Base-by-base conservation (phyloP, 1,140 invertebrate species). In the Sitobion miscanthi region DNA sequence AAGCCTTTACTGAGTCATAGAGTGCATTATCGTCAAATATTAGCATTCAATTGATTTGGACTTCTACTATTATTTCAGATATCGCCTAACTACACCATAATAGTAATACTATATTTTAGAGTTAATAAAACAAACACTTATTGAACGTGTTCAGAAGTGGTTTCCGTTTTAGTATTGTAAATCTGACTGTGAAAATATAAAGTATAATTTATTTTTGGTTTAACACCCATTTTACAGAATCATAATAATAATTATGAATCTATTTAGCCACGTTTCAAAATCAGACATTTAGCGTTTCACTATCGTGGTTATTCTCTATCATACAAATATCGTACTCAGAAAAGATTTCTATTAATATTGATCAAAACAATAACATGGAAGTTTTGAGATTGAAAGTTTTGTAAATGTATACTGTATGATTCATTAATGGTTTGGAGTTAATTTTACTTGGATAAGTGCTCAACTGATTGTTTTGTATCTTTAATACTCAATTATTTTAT, bases 401-500 rank as follows among this genome's bases (percentile, higher is more conserved):
- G 14, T n/a, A 9, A 42, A 85, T 42, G 38, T 3, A 45, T 38
- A 21, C 6, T 20, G 11, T n/a, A 45, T 86, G 35, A 57, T 54
- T 89, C 35, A 21, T 89, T 38, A 23, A 0, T 25, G 11, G 4
- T 86, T n/a, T 42, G 1, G 3, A 89, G 23, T 57, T 21, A 42
- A 89, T 57, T 89, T 30, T 23, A 38, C 5, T 89, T 14, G 23
- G 25, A 86, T 5, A 86, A 42, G 38, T 86, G 20, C 9, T 38
- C 30, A 47, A 30, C 30, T 47, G 11, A 25, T 47, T 45, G 45
- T 86, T 86, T 47, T 49, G 45, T 4, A 47, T 86, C 45, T 5
- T 20, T 86, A 86, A 47, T 35, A 77, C 62, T 77, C 30, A 77
- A 77, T 77, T 77, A 77, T 77, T 77, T 77, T 35, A 86, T 86